These are phyloP conservation scores for Nannospalax galili DNA, from an alignment of 2,113 vertebrate genomes.

Conservation along the genomic window DNA sequence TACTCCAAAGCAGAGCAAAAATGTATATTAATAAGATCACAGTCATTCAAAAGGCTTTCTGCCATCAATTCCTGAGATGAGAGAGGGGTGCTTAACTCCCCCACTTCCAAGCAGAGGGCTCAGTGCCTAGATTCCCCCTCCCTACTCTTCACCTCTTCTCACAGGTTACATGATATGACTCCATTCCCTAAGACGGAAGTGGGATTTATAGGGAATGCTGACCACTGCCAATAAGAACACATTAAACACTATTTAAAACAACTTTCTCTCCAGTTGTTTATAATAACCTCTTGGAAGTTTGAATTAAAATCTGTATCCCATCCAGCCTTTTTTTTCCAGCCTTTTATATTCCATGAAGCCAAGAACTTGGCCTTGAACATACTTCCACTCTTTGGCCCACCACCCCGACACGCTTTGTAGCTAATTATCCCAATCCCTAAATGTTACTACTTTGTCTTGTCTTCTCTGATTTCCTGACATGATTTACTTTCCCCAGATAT, in stretches of 20 bases:
- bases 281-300: constrained; percentile 77
- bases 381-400: constrained; percentile 66
- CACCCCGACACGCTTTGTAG: constrained; percentile 69
- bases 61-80: constrained; percentile 68
- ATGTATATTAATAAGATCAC: constrained; percentile 75
- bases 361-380: constrained; percentile 77
- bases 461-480: constrained; percentile 74
- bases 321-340: constrained; percentile 22
- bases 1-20: constrained; percentile 76
- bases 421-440: constrained; percentile 74
- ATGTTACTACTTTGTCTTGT: constrained; percentile 74
- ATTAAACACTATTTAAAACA: constrained; percentile 73
- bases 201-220: constrained; percentile 74
- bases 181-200: constrained; percentile 54
- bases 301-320: constrained; percentile 77
- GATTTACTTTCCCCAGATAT: constrained; percentile 66
- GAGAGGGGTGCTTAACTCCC: constrained; percentile 61
- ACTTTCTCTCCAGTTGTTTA: constrained; percentile 79
- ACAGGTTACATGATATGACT: constrained; percentile 4
- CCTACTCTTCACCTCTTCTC: constrained; percentile 61
- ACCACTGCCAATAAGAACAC: constrained; percentile 70
- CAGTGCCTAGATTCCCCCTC: constrained; percentile 32
- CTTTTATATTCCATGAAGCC: constrained; percentile 67
- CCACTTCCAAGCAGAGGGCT: constrained; percentile 32
- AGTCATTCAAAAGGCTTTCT: constrained; percentile 73